Evolutionary conservation across 2,113 vertebrate genomes (phyloP).

Genomic region (Atrichornis clamosus): DNA sequence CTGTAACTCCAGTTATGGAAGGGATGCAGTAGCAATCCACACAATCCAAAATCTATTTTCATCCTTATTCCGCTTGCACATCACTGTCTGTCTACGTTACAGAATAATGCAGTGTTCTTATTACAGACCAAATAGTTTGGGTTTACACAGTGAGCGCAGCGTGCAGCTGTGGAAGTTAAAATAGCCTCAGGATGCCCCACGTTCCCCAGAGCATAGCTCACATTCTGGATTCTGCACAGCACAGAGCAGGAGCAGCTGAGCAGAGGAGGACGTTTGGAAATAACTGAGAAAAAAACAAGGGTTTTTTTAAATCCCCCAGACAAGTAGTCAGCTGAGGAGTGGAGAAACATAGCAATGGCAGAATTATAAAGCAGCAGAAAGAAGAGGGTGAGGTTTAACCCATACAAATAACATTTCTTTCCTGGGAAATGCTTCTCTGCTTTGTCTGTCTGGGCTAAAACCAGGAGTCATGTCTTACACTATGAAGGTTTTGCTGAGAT

Average conservation of each 20-base stretch:
- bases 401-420: neutral
- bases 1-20: neutral
- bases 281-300: neutral
- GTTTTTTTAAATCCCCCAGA: neutral
- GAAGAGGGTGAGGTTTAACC: neutral
- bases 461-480: neutral
- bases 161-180: conserved; percentile 43
- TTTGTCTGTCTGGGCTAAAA: neutral
- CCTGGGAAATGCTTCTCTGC: neutral
- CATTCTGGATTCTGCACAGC: neutral
- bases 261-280: neutral
- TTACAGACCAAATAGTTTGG: neutral
- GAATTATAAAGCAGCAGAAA: neutral
- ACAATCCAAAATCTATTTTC: conserved; percentile 12
- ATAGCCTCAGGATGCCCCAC: conserved; percentile 20
- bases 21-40: neutral
- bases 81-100: neutral
- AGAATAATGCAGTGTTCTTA: neutral
- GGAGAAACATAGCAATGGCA: neutral
- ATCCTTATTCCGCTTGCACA: neutral
- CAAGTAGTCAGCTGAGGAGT: neutral
- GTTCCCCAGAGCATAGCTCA: neutral
- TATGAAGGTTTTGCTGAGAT: neutral
- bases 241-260: neutral
- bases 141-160: neutral